These are phyloP conservation scores for Thymallus thymallus DNA, from an alignment of 2,113 vertebrate genomes.

Conservation along the genomic window DNA sequence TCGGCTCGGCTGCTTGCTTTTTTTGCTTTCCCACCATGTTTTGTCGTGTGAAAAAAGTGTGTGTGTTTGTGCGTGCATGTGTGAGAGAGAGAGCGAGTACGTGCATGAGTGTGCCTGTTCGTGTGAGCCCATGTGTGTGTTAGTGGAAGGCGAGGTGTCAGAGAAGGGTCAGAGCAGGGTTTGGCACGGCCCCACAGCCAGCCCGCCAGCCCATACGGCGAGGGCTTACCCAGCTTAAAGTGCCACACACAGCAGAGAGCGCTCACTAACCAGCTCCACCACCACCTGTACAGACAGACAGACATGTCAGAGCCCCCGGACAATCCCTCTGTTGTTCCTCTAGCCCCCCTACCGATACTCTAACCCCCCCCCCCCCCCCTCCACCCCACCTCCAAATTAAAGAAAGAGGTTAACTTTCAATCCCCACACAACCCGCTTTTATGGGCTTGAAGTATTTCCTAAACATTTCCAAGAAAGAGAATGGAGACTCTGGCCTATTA, in stretches of 20 bases:
- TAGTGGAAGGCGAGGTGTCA: constrained; percentile 3
- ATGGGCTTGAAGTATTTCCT: constrained; percentile 20
- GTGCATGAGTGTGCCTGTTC: not conserved
- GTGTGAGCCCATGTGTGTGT: not conserved
- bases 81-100: not conserved
- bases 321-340: constrained; percentile 4
- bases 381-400: not conserved
- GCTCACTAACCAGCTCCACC: not conserved
- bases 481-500: constrained; percentile 9
- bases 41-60: not conserved
- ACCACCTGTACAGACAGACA: not conserved
- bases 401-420: constrained; percentile 6
- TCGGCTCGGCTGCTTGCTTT: not conserved
- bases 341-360: not conserved
- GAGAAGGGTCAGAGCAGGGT: not conserved
- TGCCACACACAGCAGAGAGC: not conserved
- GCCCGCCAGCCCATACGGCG: not conserved
- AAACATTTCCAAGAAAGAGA: constrained; percentile 10
- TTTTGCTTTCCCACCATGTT: constrained; percentile 2
- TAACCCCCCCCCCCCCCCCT: not conserved
- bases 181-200: constrained; percentile 1
- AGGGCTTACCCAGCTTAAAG: constrained; percentile 11
- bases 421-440: constrained; percentile 13
- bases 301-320: constrained; percentile 3
- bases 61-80: not conserved